phyloP scores from a whole-genome alignment of 1,140 invertebrate genomes.

The Chrysomallon squamiferum region DNA sequence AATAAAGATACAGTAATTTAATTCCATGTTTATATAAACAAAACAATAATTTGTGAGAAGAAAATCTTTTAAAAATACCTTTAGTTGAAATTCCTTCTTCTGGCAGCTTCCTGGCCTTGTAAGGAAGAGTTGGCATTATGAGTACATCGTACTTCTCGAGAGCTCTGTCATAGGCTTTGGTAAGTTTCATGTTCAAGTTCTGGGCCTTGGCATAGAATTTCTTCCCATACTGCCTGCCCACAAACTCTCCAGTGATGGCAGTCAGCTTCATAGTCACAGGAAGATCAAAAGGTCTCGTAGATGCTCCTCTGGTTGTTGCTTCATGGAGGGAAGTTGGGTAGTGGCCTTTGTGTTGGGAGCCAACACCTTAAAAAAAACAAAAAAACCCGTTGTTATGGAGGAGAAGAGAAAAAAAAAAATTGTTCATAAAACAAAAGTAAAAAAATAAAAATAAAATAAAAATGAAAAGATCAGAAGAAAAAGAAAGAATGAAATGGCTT shows the following conservation, averaged over 20 bases:
- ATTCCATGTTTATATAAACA: too few relatives aligned
- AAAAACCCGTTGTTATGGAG: too few relatives aligned
- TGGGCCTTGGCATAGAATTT: conserved; percentile 31
- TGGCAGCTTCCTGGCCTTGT: conserved; percentile 27
- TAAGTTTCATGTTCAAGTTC: conserved; percentile 30
- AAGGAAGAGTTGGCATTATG: conserved; percentile 45
- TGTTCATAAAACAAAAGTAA: too few relatives aligned
- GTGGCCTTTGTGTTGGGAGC: conserved; percentile 10
- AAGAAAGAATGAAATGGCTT: too few relatives aligned
- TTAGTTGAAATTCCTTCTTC: too few relatives aligned
- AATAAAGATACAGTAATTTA: too few relatives aligned
- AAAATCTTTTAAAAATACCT: too few relatives aligned
- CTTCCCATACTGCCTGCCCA: conserved; percentile 29
- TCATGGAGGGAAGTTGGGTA: conserved; percentile 21
- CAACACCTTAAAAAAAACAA: neutral
- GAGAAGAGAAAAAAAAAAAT: too few relatives aligned
- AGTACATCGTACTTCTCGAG: conserved; percentile 41
- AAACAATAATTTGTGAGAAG: too few relatives aligned
- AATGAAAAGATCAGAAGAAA: too few relatives aligned
- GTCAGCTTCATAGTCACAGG: conserved; percentile 20
- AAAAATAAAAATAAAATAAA: too few relatives aligned
- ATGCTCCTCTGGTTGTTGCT: conserved; percentile 13
- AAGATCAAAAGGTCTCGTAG: conserved; percentile 1
- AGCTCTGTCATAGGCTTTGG: conserved; percentile 29
- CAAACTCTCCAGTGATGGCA: conserved; percentile 18